Conservation (phyloP, 2,113 vertebrate species). For the Laterallus jamaicensis region DNA sequence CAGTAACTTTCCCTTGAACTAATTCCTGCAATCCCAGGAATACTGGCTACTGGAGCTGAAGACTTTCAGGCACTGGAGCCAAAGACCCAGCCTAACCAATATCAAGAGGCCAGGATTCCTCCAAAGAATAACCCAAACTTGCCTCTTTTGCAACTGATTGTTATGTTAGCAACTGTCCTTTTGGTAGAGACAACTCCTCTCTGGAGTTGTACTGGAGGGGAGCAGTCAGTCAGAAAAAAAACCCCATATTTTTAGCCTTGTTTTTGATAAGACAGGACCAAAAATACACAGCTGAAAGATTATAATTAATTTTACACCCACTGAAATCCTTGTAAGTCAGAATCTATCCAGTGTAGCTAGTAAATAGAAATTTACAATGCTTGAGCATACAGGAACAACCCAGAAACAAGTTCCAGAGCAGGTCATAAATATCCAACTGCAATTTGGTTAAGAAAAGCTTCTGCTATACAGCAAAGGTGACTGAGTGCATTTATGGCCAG, state of each 20-base stretch:
- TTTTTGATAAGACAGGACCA: not conserved
- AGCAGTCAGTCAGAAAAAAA: not conserved
- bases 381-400: not conserved
- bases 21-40: not conserved
- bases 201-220: not conserved
- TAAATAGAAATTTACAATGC: not conserved
- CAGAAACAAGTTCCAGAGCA: not conserved
- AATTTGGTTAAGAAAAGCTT: not conserved
- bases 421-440: not conserved
- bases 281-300: not conserved
- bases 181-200: not conserved
- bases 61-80: not conserved
- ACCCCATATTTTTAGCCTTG: not conserved
- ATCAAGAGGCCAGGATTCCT: not conserved
- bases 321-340: not conserved
- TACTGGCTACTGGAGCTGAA: not conserved
- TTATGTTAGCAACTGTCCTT: not conserved
- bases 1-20: constrained; percentile 14
- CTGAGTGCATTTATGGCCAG: not conserved
- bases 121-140: not conserved
- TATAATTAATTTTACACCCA: not conserved
- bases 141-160: not conserved
- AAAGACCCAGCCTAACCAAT: not conserved
- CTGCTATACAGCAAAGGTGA: not conserved
- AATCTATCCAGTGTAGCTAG: not conserved